A percentile compares a stretch with the other conserved stretches of the same genome.
These are phyloP conservation scores for Sphinx pinastri DNA, from an alignment of 2,888 invertebrate species.

Conservation along the genomic window DNA sequence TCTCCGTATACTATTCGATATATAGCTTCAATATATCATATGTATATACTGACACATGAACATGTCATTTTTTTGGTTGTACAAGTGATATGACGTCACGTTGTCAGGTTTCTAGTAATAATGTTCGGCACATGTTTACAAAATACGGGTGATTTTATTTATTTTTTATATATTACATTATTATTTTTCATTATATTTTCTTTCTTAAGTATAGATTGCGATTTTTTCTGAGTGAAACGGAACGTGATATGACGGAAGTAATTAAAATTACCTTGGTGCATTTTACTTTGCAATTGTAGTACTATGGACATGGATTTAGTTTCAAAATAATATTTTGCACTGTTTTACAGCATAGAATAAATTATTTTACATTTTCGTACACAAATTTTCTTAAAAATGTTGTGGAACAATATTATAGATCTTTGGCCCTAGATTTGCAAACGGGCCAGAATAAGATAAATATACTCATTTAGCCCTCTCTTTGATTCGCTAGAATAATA, in stretches of 20 bases:
- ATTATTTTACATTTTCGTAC: no score
- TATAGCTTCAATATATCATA: constrained; percentile 3
- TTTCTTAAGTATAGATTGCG: constrained; percentile 21
- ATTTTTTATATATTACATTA: constrained; percentile 14
- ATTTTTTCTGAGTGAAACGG: constrained; percentile 19
- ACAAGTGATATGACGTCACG: constrained; percentile 11
- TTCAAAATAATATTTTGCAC: no score
- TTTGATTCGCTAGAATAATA: no score
- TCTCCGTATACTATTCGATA: background rate
- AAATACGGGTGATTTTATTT: constrained; percentile 17
- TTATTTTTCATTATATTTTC: constrained; percentile 20
- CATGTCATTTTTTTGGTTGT: background rate
- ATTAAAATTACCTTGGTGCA: background rate
- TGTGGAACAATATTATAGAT: no score
- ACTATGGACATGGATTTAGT: no score
- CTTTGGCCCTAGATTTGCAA: no score
- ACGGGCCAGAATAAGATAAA: no score
- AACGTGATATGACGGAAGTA: background rate
- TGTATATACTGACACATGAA: constrained; percentile 1
- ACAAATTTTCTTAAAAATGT: no score
- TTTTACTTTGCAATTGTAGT: no score
- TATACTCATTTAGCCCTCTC: no score
- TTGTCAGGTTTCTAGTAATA: constrained; percentile 2
- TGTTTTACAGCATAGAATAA: no score
- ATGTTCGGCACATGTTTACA: constrained; percentile 19